Conservation (phyloP, 2,888 invertebrate genomes). For the Platycnemis pennipes region DNA sequence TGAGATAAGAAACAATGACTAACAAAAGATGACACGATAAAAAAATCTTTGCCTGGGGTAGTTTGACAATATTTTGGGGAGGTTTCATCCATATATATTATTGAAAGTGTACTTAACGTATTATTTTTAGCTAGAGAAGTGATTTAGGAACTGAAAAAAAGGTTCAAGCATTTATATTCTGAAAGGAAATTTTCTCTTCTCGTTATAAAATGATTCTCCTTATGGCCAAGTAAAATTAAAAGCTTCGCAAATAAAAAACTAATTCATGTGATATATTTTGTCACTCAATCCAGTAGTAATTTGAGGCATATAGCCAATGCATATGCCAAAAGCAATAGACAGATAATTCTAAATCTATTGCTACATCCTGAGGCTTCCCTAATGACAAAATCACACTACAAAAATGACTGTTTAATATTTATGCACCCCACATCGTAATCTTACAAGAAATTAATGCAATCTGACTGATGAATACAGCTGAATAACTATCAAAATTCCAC, state of each 20-base stretch:
- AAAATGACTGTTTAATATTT: conserved; percentile 5
- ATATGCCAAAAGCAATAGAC: not conserved
- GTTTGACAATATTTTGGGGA: not conserved
- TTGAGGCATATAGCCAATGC: not conserved
- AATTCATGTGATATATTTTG: not conserved
- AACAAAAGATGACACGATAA: not conserved
- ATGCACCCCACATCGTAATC: not conserved
- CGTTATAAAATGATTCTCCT: too few species aligned
- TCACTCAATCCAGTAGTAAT: not conserved
- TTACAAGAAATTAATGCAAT: conserved; percentile 40
- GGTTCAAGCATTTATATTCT: not conserved
- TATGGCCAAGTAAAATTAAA: not conserved
- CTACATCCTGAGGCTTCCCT: conserved; percentile 32
- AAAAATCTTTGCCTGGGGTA: not conserved
- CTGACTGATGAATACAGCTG: conserved; percentile 38
- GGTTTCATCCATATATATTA: not conserved
- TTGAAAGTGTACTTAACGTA: not conserved
- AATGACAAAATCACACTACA: conserved; percentile 24
- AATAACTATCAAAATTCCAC: conserved; percentile 13
- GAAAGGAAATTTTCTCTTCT: not conserved
- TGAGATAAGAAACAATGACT: not conserved
- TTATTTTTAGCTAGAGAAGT: not conserved
- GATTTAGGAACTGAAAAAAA: not conserved
- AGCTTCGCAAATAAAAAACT: not conserved
- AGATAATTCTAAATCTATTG: conserved; percentile 18